Percentiles rank a stretch among this genome's conserved stretches.
Conservation (phyloP, 2,888 invertebrate genomes). For the Tenodera sinensis region DNA sequence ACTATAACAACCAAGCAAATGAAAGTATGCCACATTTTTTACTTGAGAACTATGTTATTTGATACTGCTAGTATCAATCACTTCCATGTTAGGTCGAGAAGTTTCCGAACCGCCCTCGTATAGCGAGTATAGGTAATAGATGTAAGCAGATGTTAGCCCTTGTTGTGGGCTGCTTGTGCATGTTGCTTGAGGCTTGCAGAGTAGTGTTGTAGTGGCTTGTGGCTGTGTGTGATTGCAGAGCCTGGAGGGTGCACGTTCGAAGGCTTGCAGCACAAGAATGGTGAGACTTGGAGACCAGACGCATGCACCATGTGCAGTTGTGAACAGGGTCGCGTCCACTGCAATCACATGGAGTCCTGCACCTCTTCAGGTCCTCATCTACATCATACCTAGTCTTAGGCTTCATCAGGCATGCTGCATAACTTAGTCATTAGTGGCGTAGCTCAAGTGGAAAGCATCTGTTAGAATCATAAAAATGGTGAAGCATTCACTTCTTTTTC, state of each 20-base stretch:
- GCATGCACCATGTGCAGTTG: conserved; percentile 73
- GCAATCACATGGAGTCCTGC: conserved; percentile 52
- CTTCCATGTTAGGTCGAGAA: no score
- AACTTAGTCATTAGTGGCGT: no score
- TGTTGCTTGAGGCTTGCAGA: background rate
- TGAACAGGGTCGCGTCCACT: conserved; percentile 57
- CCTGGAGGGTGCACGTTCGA: conserved; percentile 53
- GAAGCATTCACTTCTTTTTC: no score
- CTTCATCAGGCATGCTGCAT: background rate
- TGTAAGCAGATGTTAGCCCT: no score
- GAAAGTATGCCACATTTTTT: no score
- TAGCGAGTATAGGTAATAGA: no score
- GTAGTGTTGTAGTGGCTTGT: background rate
- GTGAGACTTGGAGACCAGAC: conserved; percentile 65
- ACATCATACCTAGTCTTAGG: background rate
- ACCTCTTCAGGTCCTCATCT: conserved; percentile 28
- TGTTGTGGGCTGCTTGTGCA: background rate
- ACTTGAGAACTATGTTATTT: no score
- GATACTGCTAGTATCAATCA: no score
- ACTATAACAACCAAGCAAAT: no score
- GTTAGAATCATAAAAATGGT: no score
- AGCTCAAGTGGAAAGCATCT: no score
- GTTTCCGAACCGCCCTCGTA: no score
- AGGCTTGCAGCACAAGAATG: conserved; percentile 60
- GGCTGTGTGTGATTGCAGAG: conserved; percentile 9